A percentile compares a stretch with the other conserved stretches of the same genome.
These are phyloP conservation scores for Aphaenogaster rudis DNA, from an alignment of 1,140 invertebrate species.

Conservation along the genomic window DNA sequence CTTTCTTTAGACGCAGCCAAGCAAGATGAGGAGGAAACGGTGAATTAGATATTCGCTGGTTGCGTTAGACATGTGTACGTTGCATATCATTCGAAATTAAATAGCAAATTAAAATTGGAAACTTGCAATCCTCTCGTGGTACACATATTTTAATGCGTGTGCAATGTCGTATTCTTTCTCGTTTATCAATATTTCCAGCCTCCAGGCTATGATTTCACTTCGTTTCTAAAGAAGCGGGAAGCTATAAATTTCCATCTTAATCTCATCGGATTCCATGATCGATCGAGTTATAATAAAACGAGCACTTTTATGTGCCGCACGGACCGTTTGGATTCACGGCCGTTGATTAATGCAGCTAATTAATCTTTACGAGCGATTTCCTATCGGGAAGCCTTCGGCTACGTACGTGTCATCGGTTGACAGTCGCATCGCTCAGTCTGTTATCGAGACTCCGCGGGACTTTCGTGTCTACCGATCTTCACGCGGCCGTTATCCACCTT, in stretches of 20 bases:
- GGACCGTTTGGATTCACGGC: background rate
- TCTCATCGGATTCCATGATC: conserved; percentile 10
- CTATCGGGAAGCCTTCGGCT: too few relatives aligned
- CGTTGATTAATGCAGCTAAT: conserved; percentile 1
- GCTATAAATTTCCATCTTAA: background rate
- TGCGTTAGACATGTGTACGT: background rate
- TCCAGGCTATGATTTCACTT: conserved; percentile 22
- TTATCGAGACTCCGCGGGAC: background rate
- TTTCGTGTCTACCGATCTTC: background rate
- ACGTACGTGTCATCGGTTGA: background rate
- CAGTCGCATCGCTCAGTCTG: background rate
- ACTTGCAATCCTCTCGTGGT: background rate
- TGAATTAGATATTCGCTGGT: conserved; percentile 21
- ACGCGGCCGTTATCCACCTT: conserved; percentile 42
- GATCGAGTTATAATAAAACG: conserved; percentile 37
- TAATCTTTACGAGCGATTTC: conserved; percentile 38
- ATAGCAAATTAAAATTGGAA: conserved; percentile 11
- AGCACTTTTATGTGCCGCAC: background rate
- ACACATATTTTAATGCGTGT: background rate
- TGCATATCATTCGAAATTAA: background rate
- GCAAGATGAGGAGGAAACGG: conserved; percentile 5
- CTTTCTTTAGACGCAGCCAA: conserved; percentile 32
- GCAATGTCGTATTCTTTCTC: background rate
- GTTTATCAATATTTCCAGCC: conserved; percentile 8
- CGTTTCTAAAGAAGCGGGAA: background rate